These are phyloP conservation scores for Sisyra nigra DNA, from an alignment of 2,888 invertebrate genomes.

Conservation along the genomic window DNA sequence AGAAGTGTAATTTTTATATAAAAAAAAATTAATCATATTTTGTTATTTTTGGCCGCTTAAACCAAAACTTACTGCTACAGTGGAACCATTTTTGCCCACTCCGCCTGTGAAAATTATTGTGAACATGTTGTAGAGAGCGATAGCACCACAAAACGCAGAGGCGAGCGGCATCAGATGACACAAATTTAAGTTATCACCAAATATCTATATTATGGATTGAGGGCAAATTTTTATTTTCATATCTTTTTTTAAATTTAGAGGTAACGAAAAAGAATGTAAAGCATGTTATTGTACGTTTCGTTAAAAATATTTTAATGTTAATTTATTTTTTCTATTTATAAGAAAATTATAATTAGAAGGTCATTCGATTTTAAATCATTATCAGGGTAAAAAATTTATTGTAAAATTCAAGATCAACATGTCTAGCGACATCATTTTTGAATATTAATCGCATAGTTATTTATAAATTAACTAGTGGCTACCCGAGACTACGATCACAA, in stretches of 20 bases:
- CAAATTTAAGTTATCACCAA: slow-evolving; percentile 51
- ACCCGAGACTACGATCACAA: no score
- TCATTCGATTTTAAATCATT: no score
- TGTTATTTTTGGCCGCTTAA: neutral
- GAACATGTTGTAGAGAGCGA: slow-evolving; percentile 56
- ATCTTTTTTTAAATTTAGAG: slow-evolving; percentile 7
- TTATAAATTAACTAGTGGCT: no score
- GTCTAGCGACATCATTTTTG: no score
- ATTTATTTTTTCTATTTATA: no score
- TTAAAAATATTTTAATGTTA: no score
- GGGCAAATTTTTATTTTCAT: neutral
- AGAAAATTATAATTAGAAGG: no score
- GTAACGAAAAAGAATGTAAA: slow-evolving; percentile 9
- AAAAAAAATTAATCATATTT: neutral
- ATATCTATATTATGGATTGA: slow-evolving; percentile 21
- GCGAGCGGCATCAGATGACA: slow-evolving; percentile 62
- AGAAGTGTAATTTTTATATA: slow-evolving; percentile 1
- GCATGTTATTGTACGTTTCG: slow-evolving; percentile 1
- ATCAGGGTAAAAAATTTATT: no score
- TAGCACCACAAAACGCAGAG: slow-evolving; percentile 50
- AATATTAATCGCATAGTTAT: no score
- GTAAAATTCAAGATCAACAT: no score
- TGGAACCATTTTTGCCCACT: slow-evolving; percentile 93
- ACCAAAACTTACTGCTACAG: slow-evolving; percentile 73
- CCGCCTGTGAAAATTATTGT: slow-evolving; percentile 63